Evolutionary conservation across 2,797 vertebrate species (phyloP).

Genomic region (Melanotaenia boesemani): DNA sequence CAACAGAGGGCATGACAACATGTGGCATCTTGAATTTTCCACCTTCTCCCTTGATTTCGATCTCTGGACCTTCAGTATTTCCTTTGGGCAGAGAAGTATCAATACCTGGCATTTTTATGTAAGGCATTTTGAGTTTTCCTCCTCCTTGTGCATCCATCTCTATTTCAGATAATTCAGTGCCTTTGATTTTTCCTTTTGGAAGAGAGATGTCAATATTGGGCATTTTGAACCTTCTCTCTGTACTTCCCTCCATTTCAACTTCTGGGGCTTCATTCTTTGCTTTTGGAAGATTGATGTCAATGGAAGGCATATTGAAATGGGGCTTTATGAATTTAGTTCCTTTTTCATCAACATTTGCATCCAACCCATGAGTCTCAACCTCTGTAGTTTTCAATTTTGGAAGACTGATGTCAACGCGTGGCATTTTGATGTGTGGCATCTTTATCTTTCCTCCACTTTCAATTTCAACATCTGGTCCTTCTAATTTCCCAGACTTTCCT

Average conservation of each 20-base stretch:
- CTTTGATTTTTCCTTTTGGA: conserved; percentile 37
- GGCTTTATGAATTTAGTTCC: conserved; percentile 50
- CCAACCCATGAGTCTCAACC: neutral
- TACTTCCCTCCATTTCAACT: conserved; percentile 16
- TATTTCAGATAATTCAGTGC: conserved; percentile 18
- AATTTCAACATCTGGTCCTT: conserved; percentile 24
- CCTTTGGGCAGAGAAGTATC: conserved; percentile 70
- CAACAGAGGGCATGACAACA: conserved; percentile 44
- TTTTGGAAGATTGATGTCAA: conserved; percentile 67
- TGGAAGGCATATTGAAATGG: conserved; percentile 56
- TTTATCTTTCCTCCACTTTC: conserved; percentile 38
- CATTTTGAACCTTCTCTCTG: conserved; percentile 57
- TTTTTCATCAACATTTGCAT: conserved; percentile 37
- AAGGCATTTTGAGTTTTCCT: conserved; percentile 64
- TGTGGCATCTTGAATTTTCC: conserved; percentile 67
- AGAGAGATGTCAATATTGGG: conserved; percentile 58
- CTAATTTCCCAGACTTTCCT: conserved; percentile 22
- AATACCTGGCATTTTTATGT: conserved; percentile 46
- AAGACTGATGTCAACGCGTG: conserved; percentile 64
- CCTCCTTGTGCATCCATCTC: conserved; percentile 37
- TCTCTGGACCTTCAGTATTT: conserved; percentile 49
- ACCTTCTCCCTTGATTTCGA: conserved; percentile 16
- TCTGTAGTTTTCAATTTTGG: conserved; percentile 7
- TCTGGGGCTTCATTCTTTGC: conserved; percentile 40
- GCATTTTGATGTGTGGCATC: conserved; percentile 57